A percentile compares a stretch with the other conserved stretches of the same genome.
phyloP scores from a whole-genome alignment of 2,888 invertebrate genomes.

The Escarpia spicata region DNA sequence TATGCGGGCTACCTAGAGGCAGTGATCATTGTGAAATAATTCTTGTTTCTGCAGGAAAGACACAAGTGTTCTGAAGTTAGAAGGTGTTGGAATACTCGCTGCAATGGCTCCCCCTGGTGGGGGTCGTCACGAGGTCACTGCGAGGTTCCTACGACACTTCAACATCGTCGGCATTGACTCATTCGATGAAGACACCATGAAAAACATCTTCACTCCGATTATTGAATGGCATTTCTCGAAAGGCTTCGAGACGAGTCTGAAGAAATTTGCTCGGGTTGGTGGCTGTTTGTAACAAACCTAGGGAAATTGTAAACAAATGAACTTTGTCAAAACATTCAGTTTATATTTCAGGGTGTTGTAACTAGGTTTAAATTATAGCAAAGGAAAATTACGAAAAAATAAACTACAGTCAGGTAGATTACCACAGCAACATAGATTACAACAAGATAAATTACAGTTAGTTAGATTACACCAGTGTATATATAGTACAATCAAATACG shows the following conservation, averaged over 20 bases:
- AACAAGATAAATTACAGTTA: background rate
- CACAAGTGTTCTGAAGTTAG: conserved; percentile 56
- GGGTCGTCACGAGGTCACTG: conserved; percentile 62
- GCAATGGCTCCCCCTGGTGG: conserved; percentile 65
- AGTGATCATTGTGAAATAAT: background rate
- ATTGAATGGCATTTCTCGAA: conserved; percentile 63
- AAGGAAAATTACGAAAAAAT: no score
- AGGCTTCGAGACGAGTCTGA: conserved; percentile 56
- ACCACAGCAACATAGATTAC: no score
- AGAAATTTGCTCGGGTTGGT: conserved; percentile 59
- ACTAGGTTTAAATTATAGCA: background rate
- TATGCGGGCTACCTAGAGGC: background rate
- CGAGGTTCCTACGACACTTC: conserved; percentile 63
- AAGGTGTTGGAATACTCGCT: conserved; percentile 60
- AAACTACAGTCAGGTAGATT: no score
- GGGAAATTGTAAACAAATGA: background rate
- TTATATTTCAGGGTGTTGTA: background rate
- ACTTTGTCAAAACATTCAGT: no score
- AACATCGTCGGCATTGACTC: conserved; percentile 62
- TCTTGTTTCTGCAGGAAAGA: conserved; percentile 55
- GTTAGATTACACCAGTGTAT: background rate
- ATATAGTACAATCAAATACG: background rate
- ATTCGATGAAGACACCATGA: conserved; percentile 64
- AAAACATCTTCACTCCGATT: conserved; percentile 63
- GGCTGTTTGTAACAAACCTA: background rate